Evolutionary conservation across 2,797 vertebrate species (phyloP).

Genomic region (Lagothrix lagotricha): DNA sequence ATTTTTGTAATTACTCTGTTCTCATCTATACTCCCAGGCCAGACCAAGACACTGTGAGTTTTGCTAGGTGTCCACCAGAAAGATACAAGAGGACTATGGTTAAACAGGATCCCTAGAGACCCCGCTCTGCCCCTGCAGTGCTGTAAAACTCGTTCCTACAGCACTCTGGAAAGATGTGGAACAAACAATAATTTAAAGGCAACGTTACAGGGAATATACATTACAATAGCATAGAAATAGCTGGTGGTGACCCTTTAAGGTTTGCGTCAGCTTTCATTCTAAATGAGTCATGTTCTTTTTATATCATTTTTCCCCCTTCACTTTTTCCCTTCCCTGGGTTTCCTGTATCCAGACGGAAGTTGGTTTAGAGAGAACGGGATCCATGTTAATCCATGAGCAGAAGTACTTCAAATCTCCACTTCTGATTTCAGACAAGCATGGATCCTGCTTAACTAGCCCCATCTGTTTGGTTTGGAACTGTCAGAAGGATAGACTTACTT

Average conservation of each 20-base stretch:
- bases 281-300: too few relatives aligned
- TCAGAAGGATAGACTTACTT: neutral
- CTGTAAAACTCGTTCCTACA: neutral
- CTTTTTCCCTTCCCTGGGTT: accelerated
- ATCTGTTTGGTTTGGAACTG: neutral
- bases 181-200: neutral
- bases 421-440: neutral
- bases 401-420: accelerated
- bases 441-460: accelerated
- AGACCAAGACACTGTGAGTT: neutral
- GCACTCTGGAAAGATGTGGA: too few relatives aligned
- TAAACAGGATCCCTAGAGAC: neutral
- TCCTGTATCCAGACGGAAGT: neutral
- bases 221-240: neutral
- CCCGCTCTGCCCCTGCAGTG: accelerated
- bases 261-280: neutral
- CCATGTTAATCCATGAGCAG: accelerated
- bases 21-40: neutral
- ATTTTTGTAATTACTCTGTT: neutral
- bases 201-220: too few relatives aligned
- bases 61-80: neutral
- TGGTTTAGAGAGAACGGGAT: neutral
- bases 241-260: too few relatives aligned
- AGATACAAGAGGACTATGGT: neutral
- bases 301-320: accelerated